Evolutionary conservation across 2,113 vertebrate species (phyloP).

Genomic region (Sardina pilchardus): DNA sequence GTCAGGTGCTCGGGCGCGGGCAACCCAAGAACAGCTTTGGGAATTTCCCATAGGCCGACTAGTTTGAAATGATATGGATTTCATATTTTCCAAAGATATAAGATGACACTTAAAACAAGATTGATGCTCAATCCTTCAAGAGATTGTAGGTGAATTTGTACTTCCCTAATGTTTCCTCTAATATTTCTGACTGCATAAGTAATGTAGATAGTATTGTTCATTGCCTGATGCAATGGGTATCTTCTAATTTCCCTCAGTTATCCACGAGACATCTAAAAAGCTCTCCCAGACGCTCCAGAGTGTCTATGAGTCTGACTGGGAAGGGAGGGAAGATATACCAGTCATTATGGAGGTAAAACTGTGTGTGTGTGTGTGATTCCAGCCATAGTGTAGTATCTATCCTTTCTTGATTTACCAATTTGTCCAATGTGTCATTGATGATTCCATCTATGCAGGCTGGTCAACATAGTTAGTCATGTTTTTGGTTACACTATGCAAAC

Average conservation of each 20-base stretch:
- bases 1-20: background rate
- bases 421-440: background rate
- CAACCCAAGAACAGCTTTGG: background rate
- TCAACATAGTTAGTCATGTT: background rate
- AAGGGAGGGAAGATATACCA: conserved; percentile 78
- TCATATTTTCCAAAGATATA: background rate
- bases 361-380: conserved; percentile 9
- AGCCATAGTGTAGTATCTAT: background rate
- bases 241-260: conserved; percentile 65
- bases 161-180: background rate
- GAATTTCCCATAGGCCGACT: too few species aligned
- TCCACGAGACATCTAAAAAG: conserved; percentile 87
- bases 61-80: background rate
- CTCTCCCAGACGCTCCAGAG: conserved; percentile 86
- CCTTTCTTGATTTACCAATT: background rate
- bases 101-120: too few species aligned
- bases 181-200: background rate
- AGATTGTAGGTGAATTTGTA: background rate
- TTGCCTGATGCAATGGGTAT: background rate
- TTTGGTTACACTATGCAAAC: background rate
- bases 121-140: background rate
- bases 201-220: background rate
- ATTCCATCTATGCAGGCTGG: background rate
- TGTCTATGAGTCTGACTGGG: conserved; percentile 85
- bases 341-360: conserved; percentile 79